phyloP scores from a whole-genome alignment of 1,140 invertebrate species.

The Samia ricini region DNA sequence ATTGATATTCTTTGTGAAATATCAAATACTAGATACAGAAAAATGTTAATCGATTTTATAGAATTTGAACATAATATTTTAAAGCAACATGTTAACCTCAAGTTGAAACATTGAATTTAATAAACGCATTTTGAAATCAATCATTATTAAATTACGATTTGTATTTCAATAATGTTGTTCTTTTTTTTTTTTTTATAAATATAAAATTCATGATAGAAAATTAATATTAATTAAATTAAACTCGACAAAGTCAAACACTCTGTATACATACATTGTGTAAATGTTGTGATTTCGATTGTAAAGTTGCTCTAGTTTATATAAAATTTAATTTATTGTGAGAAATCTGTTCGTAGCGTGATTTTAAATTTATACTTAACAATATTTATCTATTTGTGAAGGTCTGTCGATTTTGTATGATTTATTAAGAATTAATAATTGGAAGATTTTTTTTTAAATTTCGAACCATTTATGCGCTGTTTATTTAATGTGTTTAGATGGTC shows the following conservation, averaged over 20 bases:
- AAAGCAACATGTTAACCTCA: not conserved
- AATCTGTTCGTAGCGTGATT: conserved; percentile 39
- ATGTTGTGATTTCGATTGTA: conserved; percentile 30
- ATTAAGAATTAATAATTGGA: not conserved
- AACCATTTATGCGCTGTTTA: too few species aligned
- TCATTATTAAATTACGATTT: not conserved
- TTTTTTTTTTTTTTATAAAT: not conserved
- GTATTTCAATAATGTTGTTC: not conserved
- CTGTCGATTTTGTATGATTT: not conserved
- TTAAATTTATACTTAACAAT: not conserved
- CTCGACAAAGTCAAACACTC: conserved; percentile 18
- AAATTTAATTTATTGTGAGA: conserved; percentile 62
- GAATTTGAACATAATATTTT: too few species aligned
- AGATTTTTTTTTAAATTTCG: too few species aligned
- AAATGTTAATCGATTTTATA: too few species aligned
- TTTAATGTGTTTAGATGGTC: too few species aligned
- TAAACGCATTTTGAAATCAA: not conserved
- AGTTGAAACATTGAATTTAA: not conserved
- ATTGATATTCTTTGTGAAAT: not conserved
- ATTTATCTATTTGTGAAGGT: not conserved
- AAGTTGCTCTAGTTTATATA: conserved; percentile 49
- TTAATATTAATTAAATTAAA: conserved; percentile 1
- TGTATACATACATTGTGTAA: conserved; percentile 27
- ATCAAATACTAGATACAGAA: not conserved
- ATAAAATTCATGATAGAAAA: not conserved